phyloP scores from a whole-genome alignment of 2,113 vertebrate genomes.

The Phodopus roborovskii region DNA sequence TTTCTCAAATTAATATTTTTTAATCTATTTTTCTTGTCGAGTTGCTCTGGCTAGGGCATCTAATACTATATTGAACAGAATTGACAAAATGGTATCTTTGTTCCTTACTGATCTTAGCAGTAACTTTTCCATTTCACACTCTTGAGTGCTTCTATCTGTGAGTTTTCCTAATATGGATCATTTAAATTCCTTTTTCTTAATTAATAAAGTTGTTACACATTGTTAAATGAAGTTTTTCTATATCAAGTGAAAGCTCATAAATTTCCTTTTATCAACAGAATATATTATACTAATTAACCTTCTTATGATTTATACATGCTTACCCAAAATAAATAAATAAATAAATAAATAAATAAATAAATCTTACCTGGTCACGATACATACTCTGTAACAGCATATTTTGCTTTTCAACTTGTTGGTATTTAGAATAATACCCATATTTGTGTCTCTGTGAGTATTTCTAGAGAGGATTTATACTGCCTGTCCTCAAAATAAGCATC shows the following conservation, averaged over 20 bases:
- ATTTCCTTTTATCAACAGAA: background rate
- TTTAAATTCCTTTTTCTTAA: background rate
- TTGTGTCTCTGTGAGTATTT: background rate
- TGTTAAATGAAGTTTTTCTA: background rate
- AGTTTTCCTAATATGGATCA: background rate
- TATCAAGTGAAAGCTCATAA: background rate
- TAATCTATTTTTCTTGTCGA: background rate
- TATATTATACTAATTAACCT: background rate
- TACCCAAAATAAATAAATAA: background rate
- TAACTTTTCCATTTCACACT: background rate
- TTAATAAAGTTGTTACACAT: background rate
- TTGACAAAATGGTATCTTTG: background rate
- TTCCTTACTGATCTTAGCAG: background rate
- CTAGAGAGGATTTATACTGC: background rate
- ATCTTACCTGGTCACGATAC: background rate
- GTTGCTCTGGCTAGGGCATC: background rate
- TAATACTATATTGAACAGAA: background rate
- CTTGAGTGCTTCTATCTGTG: background rate
- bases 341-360: too few species aligned
- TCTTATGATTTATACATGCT: background rate
- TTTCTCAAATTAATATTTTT: background rate
- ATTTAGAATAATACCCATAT: background rate
- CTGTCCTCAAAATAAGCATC: background rate
- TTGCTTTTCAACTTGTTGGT: background rate
- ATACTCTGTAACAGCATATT: background rate